Percentiles rank a stretch among this genome's conserved stretches.
These are phyloP conservation scores for Euclidia mi DNA, from an alignment of 2,888 invertebrate species.

Conservation along the genomic window DNA sequence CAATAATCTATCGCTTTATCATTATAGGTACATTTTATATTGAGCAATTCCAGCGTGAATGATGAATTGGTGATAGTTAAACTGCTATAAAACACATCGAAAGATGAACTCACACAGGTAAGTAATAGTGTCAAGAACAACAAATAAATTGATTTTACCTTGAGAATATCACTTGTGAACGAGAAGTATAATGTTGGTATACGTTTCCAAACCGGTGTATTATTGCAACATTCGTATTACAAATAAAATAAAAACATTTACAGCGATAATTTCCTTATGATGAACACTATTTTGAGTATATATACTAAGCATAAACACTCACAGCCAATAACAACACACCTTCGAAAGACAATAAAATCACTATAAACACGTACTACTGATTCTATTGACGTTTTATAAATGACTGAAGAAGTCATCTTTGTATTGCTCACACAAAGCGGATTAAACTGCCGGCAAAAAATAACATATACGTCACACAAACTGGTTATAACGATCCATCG, in stretches of 20 bases:
- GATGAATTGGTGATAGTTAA: not conserved
- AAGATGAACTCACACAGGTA: constrained; percentile 13
- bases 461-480: constrained; percentile 38
- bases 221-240: constrained; percentile 34
- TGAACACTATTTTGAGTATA: constrained; percentile 7
- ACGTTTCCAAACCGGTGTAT: constrained; percentile 37
- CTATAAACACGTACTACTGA: constrained; percentile 28
- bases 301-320: constrained; percentile 9
- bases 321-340: constrained; percentile 16
- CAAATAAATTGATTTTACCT: constrained; percentile 65
- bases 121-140: constrained; percentile 34
- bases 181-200: constrained; percentile 34
- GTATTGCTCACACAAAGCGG: constrained; percentile 21
- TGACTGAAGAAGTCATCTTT: constrained; percentile 29
- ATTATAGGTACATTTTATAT: no score
- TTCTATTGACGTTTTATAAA: constrained; percentile 24
- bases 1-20: no score
- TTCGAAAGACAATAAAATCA: constrained; percentile 21
- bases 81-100: not conserved
- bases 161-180: constrained; percentile 52
- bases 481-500: constrained; percentile 37
- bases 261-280: constrained; percentile 3
- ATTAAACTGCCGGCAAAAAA: constrained; percentile 34
- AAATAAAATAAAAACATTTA: constrained; percentile 15
- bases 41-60: no score